Percentiles rank a stretch among this genome's conserved stretches.
These are phyloP conservation scores for Callipepla squamata DNA, from an alignment of 2,113 vertebrate species.

Conservation along the genomic window DNA sequence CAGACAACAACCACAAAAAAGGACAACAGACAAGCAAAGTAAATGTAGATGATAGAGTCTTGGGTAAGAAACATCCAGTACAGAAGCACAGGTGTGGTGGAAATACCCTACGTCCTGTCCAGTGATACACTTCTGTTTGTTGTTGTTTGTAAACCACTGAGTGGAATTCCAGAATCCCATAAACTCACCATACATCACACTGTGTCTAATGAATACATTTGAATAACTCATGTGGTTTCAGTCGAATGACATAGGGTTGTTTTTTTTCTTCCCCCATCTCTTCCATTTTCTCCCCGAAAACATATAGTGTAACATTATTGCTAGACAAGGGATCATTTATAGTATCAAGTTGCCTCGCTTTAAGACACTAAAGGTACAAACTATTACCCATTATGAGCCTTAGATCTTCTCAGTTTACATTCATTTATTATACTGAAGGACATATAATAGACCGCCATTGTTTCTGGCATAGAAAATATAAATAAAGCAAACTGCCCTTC, in stretches of 20 bases:
- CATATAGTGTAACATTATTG: not conserved
- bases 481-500: not conserved
- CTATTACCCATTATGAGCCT: not conserved
- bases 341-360: constrained; percentile 52
- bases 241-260: not conserved
- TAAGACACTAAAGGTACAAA: constrained; percentile 59
- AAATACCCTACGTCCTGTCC: not conserved
- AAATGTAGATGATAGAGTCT: not conserved
- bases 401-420: constrained; percentile 27
- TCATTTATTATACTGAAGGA: constrained; percentile 21
- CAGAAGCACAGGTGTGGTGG: fast-evolving
- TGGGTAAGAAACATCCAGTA: not conserved
- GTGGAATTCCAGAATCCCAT: not conserved
- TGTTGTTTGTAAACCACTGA: not conserved
- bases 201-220: constrained; percentile 52
- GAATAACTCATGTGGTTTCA: constrained; percentile 48
- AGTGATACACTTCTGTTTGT: fast-evolving
- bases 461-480: not conserved
- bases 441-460: not conserved
- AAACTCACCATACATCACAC: not conserved
- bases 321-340: not conserved
- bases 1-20: not conserved
- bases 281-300: not conserved
- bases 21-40: not conserved
- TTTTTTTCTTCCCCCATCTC: not conserved